These are phyloP conservation scores for Erynnis tages DNA, from an alignment of 2,888 invertebrate genomes.

Conservation along the genomic window DNA sequence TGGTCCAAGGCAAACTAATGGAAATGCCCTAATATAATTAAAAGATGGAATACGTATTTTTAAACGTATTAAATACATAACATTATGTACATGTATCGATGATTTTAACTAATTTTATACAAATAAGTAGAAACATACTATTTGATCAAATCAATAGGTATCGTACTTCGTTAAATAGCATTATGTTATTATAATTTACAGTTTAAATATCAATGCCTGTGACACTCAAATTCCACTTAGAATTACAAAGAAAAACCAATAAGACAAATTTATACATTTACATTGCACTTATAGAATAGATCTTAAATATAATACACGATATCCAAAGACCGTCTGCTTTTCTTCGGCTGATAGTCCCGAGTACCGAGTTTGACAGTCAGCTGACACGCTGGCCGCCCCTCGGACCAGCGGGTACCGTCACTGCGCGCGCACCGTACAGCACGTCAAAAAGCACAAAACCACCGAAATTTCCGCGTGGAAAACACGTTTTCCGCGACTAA, in stretches of 20 bases:
- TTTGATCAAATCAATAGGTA: too few species aligned
- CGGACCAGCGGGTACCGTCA: constrained; percentile 33
- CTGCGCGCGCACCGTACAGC: constrained; percentile 62
- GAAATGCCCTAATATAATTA: too few species aligned
- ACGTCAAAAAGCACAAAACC: constrained; percentile 55
- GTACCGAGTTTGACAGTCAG: constrained; percentile 27
- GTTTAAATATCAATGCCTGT: too few species aligned
- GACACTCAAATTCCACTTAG: constrained; percentile 6
- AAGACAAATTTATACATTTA: background rate
- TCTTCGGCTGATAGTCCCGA: constrained; percentile 23
- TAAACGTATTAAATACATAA: too few species aligned
- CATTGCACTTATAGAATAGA: background rate
- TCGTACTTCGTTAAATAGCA: too few species aligned
- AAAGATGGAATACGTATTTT: too few species aligned
- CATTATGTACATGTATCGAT: too few species aligned
- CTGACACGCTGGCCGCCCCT: constrained; percentile 32
- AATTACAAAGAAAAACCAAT: constrained; percentile 7
- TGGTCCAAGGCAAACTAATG: too few species aligned
- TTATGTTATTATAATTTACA: too few species aligned
- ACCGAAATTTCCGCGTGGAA: constrained; percentile 70
- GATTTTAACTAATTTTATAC: too few species aligned
- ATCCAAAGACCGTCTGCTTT: background rate
- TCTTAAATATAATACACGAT: constrained; percentile 1
- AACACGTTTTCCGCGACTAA: constrained; percentile 77
- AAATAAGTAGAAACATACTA: too few species aligned